Conservation (phyloP, 2,888 invertebrate species). For the Mythimna albipuncta region DNA sequence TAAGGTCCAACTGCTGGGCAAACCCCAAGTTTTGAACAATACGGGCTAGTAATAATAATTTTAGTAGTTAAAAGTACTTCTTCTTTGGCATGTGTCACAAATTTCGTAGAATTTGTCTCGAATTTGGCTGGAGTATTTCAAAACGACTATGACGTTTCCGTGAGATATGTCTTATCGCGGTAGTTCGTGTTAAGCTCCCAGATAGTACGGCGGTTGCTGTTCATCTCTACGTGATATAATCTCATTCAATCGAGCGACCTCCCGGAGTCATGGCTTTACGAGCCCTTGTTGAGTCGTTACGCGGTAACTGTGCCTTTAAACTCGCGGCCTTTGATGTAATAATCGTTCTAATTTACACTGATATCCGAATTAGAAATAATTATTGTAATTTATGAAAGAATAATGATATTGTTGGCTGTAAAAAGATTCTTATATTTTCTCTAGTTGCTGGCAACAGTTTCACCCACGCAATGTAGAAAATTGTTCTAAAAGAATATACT, state of each 20-base stretch:
- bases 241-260: constrained; percentile 35
- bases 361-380: constrained; percentile 28
- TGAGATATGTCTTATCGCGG: constrained; percentile 13
- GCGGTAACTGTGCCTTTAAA: constrained; percentile 19
- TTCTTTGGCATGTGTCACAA: not conserved
- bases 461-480: too few relatives aligned
- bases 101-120: not conserved
- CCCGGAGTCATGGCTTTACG: constrained; percentile 23
- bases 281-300: constrained; percentile 32
- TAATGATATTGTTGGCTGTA: not conserved
- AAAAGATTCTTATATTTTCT: too few relatives aligned
- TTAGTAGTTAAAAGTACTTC: too few relatives aligned
- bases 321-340: constrained; percentile 31
- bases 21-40: too few relatives aligned
- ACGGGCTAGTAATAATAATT: too few relatives aligned
- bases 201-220: constrained; percentile 18
- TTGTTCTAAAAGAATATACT: too few relatives aligned
- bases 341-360: constrained; percentile 34
- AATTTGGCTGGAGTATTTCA: not conserved
- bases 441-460: too few relatives aligned
- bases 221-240: constrained; percentile 38
- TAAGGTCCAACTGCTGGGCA: too few relatives aligned
- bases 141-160: not conserved
- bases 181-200: constrained; percentile 17
- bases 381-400: constrained; percentile 11